Base-by-base conservation (phyloP, 2,113 vertebrate genomes). In the Sceloporus undulatus region DNA sequence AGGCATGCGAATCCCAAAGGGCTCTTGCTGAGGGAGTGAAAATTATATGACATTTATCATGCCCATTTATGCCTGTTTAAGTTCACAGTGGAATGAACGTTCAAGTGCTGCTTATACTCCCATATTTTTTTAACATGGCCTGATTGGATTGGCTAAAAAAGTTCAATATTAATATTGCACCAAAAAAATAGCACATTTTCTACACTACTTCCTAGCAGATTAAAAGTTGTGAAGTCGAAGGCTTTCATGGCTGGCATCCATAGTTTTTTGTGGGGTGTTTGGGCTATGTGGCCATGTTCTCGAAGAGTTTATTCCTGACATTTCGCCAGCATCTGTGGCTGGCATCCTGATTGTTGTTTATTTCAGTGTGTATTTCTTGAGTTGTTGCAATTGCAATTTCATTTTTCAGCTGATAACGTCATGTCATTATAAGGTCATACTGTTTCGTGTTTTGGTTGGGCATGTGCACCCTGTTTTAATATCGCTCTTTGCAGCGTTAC, bases 31-130 rank as follows among this genome's bases (percentile, higher is more conserved):
- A 0, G 0, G 2, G 54, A 93, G 4, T 14, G 27, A 70, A 68
- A 78, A 56, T 56, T 56, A 9, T 8, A 21, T 18, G 4, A 0
- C 70, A 65, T 88, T 19, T 0, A 21, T 90, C 40, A 79, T 40
- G 68, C 83, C 19, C 59, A 86, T 85, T 86, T 81, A 8, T 79
- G 2, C 84, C 84, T 74, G 40, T 10, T 87, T 93, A 90, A 91
- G 85, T 88, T 88, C 84, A 92, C 80, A 85, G 84, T 91, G 78
- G 29, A 78, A 56, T 87, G 10, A 38, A 3, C 84, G 59, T 75
- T n/a, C 9, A 48, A 81, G 21, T 29, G 79, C 38, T 29, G 42
- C 14, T 3, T 87, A 23, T 85, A 84, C 73, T 5, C 77, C 71
- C 0, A 6, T 66, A 0, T 85, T 83, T 21, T 40, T 89, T 21